phyloP scores from a whole-genome alignment of 37 sponge, comb jelly and placozoan genomes.

The Corticium candelabrum region DNA sequence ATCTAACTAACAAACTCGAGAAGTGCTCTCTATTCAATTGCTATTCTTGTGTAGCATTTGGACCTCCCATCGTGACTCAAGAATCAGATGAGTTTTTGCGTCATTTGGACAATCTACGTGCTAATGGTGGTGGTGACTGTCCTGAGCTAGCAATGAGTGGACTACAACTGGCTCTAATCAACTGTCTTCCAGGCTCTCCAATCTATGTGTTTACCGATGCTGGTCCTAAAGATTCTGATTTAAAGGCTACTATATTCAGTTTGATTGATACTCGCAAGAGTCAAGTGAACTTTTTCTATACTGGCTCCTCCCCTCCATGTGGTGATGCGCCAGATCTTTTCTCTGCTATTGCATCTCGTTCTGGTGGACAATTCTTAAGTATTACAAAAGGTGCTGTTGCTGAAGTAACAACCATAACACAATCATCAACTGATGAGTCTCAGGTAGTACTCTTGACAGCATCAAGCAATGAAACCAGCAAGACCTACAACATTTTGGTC shows the following conservation, averaged over 20 bases:
- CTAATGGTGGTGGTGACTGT: conserved; percentile 19
- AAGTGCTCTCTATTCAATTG: not conserved
- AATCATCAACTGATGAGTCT: no score
- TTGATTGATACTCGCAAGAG: not conserved
- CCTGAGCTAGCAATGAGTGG: conserved; percentile 16
- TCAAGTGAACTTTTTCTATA: not conserved
- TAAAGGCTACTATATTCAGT: not conserved
- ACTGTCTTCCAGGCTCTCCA: not conserved
- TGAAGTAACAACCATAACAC: no score
- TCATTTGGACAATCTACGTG: not conserved
- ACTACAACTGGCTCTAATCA: not conserved
- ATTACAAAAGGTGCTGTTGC: conserved; percentile 1
- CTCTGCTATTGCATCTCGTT: not conserved
- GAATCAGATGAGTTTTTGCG: not conserved
- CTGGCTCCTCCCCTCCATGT: not conserved
- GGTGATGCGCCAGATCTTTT: not conserved
- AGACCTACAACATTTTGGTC: no score
- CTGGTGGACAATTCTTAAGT: not conserved
- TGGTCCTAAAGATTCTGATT: not conserved
- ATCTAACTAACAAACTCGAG: not conserved
- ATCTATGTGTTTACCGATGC: conserved; percentile 17
- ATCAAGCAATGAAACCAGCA: no score
- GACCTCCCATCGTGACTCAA: conserved; percentile 1
- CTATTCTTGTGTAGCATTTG: not conserved
- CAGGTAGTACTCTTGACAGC: no score